Conservation (phyloP, 2,113 vertebrate genomes). For the Oncorhynchus nerka region DNA sequence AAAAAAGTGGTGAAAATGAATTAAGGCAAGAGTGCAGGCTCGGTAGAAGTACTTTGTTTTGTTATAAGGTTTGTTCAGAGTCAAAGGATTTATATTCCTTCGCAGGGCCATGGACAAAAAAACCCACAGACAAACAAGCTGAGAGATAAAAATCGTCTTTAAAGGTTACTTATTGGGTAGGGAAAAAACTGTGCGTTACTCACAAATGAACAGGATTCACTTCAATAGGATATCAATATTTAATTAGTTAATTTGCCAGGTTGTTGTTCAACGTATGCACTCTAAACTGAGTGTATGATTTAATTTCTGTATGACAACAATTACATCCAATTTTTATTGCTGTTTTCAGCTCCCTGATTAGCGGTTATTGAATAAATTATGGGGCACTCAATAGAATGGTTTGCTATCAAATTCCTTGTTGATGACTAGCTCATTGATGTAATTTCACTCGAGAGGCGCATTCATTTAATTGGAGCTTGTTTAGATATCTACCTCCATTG, state of each 20-base stretch:
- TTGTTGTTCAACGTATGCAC: constrained; percentile 22
- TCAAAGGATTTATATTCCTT: constrained; percentile 26
- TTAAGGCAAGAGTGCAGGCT: constrained; percentile 25
- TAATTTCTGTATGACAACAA: constrained; percentile 39
- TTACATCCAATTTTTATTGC: constrained; percentile 29
- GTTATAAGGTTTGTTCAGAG: constrained; percentile 32
- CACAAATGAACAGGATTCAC: background rate
- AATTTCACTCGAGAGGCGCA: constrained; percentile 37
- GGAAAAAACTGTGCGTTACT: background rate
- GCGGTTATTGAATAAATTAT: constrained; percentile 43
- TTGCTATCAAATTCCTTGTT: constrained; percentile 44
- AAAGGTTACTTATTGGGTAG: no score
- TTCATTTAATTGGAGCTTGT: constrained; percentile 31
- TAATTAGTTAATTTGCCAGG: constrained; percentile 26
- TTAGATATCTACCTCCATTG: constrained; percentile 35
- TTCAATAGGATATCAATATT: constrained; percentile 22
- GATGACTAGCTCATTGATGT: constrained; percentile 52
- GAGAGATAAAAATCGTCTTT: no score
- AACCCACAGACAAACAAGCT: constrained; percentile 6
- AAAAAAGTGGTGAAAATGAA: constrained; percentile 30
- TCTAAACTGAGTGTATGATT: constrained; percentile 41
- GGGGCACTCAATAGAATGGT: constrained; percentile 44
- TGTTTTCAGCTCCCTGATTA: constrained; percentile 33
- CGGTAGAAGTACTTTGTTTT: constrained; percentile 33
- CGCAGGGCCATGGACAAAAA: constrained; percentile 17